Base-by-base conservation (phyloP, 2,113 vertebrate species). In the Halichoeres trimaculatus region DNA sequence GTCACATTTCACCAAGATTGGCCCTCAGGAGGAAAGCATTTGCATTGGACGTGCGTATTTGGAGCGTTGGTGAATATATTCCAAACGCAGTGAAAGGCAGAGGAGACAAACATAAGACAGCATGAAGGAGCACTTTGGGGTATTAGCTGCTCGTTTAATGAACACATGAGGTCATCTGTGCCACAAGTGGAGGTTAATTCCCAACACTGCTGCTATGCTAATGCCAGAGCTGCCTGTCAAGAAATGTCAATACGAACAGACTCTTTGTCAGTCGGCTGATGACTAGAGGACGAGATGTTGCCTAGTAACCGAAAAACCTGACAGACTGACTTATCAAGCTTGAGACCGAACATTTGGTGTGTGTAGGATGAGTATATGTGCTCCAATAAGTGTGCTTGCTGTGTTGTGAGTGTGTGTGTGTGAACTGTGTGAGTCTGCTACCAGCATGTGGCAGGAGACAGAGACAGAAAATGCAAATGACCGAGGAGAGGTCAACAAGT, bases 281-380 rank as follows among this genome's bases (percentile, higher is more conserved):
- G 67, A 76, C 67, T 58, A 45, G 59, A 80, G 76, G 78, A 89
- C 74, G 82, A 80, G 64, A 74, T 43, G 89, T 92, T 93, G 92
- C 93, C 72, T 78, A 70, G 93, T 70, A 90, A 94, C 90, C 11
- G 8, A 74, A 70, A 30, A 88, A 70, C 43, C 69, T 76, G 87
- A 88, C 88, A 90, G 88, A 86, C 83, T 74, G 81, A 81, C 70
- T 68, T 81, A 80, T 78, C 22, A 47, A 72, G 69, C 74, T 61
- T 78, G 72, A 74, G 66, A 62, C 68, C 16, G 48, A 87, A 61
- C 80, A 85, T 84, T 88, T 89, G 85, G 88, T 20, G 66, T 43
- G 73, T 86, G 88, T 89, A 69, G 88, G 88, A 80, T 51, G 85
- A 50, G 55, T 38, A 17, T 70, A 41, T 9, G 50, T 41, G 65